Evolutionary conservation across 2,888 invertebrate species (phyloP), one percentile per base, ranked within the genome.

Genomic region (Lasius fuliginosus): DNA sequence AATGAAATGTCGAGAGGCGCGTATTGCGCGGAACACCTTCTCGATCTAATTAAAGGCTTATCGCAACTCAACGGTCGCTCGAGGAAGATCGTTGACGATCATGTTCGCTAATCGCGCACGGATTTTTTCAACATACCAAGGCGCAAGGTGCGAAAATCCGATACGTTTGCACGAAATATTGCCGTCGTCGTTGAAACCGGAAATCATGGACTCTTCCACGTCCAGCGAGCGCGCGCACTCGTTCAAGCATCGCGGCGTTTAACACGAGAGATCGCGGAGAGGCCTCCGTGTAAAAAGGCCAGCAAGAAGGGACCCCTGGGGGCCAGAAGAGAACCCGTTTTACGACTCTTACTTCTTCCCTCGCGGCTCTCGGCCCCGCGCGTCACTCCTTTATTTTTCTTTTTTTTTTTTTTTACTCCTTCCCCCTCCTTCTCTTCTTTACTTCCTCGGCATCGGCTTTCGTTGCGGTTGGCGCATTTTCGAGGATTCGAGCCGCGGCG

Each of bases 291-390:
- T 85, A 83, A 87, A 87, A 87, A 83, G 77, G 84, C 82, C 53
- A 85, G 69, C 74, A 75, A 76, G 87, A 89, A 79, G 74, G 68
- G 85, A 85, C 79, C 81, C 76, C 86, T 85, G 77, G 73, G 83
- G 85, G 85, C 73, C 83, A 69, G 85, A 71, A 79, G 88, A 87
- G 91, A 91, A 91, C 91, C 89, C 91, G 91, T 91, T 91, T 87
- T 90, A 88, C 90, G 86, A 88, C 91, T 89, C 87, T 89, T 90
- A 86, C 89, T 89, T 90, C 88, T 86, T 84, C 71, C 60, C 71
- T 81, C 60, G 36, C 71, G 71, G 71, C 71, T 46, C 79, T 58
- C 77, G 46, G 65, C n/a, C 64, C 33, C 75, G 30, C 62, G 56
- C 79, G 33, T 60, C 58, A 33, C 56, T 67, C 2, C n/a, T 36